Evolutionary conservation across 1,140 invertebrate genomes (phyloP).

Genomic region (Metopolophium dirhodum): DNA sequence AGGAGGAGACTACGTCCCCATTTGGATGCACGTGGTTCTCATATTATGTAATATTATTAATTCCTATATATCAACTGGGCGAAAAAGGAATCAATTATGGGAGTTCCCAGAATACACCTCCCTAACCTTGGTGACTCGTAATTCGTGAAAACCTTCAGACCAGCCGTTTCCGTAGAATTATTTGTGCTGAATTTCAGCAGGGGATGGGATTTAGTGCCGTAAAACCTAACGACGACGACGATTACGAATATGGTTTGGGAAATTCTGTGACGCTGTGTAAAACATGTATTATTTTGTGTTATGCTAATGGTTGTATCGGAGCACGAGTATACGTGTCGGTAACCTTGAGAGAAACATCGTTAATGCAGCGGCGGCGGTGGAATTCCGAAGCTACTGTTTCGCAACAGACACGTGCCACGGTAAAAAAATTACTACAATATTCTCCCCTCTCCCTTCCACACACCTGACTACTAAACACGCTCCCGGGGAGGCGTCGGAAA

Average conservation of each 20-base stretch:
- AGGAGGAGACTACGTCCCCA: not conserved
- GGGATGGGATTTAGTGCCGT: not conserved
- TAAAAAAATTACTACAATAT: not conserved
- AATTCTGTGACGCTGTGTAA: not conserved
- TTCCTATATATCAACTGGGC: too few relatives aligned
- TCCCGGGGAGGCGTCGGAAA: not conserved
- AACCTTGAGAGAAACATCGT: not conserved
- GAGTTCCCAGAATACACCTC: not conserved
- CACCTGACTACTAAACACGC: not conserved
- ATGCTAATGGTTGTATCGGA: not conserved
- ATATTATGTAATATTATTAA: too few relatives aligned
- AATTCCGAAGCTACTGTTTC: constrained; percentile 19
- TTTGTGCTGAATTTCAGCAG: not conserved
- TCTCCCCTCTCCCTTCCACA: not conserved
- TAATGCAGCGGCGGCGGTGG: not conserved
- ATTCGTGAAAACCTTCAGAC: not conserved
- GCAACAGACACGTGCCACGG: not conserved
- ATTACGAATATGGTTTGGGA: not conserved
- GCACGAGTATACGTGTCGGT: not conserved
- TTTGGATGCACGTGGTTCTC: not conserved
- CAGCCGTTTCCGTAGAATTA: not conserved
- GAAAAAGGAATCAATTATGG: not conserved
- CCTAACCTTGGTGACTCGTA: not conserved
- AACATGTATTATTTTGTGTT: not conserved
- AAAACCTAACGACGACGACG: not conserved